Evolutionary conservation across 2,113 vertebrate species (phyloP), one percentile per base, ranked within the genome.

Genomic region (Cettia cetti): DNA sequence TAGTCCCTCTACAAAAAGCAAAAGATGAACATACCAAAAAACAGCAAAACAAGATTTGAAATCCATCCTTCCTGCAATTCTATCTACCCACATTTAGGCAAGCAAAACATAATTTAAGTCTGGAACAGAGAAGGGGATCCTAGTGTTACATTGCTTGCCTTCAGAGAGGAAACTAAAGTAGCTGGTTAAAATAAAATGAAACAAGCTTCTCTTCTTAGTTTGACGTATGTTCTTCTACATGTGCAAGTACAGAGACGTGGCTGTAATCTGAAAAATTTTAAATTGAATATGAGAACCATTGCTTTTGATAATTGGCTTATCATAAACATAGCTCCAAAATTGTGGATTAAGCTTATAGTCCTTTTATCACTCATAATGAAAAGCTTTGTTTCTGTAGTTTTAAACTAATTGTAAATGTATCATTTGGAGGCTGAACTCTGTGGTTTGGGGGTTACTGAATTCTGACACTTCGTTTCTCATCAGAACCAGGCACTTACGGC

Each of bases 241-340:
- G 15, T 6, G 9, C 6, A 88, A 33, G 11, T 40, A 60, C 4
- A 65, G 54, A 89, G 21, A 35, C 0, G 0, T 15, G 33, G 33
- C 11, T 59, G 7, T 52, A 60, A 60, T 39, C 27, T n/a, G 76
- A 60, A 88, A 90, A 92, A 24, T 0, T 15, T 87, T 71, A 68
- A 82, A 35, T 13, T 76, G 24, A 86, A 57, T 15, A 27, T 0
- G 1, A 91, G 50, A 92, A 86, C 33, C 50, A 33, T 13, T 80
- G 49, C 37, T 66, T 54, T 83, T 76, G n/a, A 61, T 72, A 89
- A 72, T 8, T 53, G 33, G 9, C 7, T 74, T 69, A 72, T 37
- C 47, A 79, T 17, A 88, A 85, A n/a, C 1, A 44, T 30, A 22
- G 30, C 10, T 85, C 35, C 71, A 72, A 69, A 90, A 22, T 37